Percentiles rank a stretch among this genome's conserved stretches.
Conservation (phyloP, 2,888 invertebrate genomes). For the Prosapia bicincta region DNA sequence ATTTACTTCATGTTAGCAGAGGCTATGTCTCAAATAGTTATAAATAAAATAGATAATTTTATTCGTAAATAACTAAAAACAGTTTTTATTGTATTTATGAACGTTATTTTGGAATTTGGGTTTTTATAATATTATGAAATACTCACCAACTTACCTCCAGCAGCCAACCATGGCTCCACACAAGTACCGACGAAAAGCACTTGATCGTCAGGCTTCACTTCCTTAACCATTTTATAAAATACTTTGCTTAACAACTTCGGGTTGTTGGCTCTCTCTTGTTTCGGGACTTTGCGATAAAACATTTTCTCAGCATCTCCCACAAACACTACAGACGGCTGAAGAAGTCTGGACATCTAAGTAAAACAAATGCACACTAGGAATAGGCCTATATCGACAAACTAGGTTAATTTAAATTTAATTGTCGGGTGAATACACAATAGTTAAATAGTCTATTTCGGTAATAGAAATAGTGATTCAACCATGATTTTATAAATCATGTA, state of each 20-base stretch:
- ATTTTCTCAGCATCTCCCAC: slow-evolving; percentile 64
- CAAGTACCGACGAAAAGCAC: slow-evolving; percentile 67
- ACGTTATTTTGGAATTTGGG: no score
- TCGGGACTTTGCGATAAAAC: slow-evolving; percentile 64
- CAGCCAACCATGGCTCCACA: slow-evolving; percentile 60
- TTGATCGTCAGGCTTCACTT: slow-evolving; percentile 60
- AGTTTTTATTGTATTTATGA: no score
- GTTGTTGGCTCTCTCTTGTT: slow-evolving; percentile 58
- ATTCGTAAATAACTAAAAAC: no score
- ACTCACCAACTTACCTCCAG: not conserved
- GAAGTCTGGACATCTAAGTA: slow-evolving; percentile 53
- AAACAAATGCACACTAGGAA: no score
- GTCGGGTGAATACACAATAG: no score
- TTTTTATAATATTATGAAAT: not conserved
- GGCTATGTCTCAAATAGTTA: no score
- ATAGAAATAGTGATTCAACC: no score
- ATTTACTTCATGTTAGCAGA: no score
- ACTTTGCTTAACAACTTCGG: slow-evolving; percentile 67
- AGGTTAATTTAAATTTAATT: no score
- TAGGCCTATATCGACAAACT: no score
- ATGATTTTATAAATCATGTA: no score
- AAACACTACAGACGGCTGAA: slow-evolving; percentile 70
- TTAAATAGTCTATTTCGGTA: no score
- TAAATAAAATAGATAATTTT: not conserved
- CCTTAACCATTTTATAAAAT: slow-evolving; percentile 67